Percentiles rank a stretch among this genome's conserved stretches.
Evolutionary conservation across 2,113 vertebrate genomes (phyloP).

Genomic region (Mionectes macconnelli): DNA sequence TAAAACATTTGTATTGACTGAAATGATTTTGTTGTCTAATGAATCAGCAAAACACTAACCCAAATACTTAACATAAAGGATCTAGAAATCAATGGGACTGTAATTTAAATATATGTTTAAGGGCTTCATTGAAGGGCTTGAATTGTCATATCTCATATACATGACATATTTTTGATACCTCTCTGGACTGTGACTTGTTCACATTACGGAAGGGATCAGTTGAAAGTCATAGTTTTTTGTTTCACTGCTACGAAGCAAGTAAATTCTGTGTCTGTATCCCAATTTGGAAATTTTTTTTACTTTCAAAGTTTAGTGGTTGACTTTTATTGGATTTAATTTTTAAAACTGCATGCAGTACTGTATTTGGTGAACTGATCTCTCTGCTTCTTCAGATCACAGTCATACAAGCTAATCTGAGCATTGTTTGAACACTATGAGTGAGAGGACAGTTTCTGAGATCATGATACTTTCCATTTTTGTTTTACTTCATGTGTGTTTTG

Average conservation of each 20-base stretch:
- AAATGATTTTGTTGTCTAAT: not conserved
- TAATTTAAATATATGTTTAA: constrained; percentile 13
- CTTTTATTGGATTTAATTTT: not conserved
- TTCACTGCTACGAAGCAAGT: not conserved
- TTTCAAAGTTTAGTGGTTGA: not conserved
- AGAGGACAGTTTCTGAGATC: not conserved
- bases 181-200: not conserved
- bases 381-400: not conserved
- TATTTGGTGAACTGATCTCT: not conserved
- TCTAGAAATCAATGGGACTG: not conserved
- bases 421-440: not conserved
- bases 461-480: not conserved
- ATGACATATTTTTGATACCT: not conserved
- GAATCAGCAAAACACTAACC: not conserved
- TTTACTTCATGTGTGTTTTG: not conserved
- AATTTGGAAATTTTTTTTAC: not conserved
- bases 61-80: not conserved
- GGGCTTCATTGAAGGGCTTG: not conserved
- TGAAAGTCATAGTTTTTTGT: not conserved
- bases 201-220: not conserved
- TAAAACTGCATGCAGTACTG: not conserved
- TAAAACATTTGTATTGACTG: not conserved
- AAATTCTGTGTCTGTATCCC: not conserved
- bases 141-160: not conserved
- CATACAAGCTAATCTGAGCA: not conserved